phyloP scores from a whole-genome alignment of 2,113 vertebrate species.

The Odocoileus virginianus region DNA sequence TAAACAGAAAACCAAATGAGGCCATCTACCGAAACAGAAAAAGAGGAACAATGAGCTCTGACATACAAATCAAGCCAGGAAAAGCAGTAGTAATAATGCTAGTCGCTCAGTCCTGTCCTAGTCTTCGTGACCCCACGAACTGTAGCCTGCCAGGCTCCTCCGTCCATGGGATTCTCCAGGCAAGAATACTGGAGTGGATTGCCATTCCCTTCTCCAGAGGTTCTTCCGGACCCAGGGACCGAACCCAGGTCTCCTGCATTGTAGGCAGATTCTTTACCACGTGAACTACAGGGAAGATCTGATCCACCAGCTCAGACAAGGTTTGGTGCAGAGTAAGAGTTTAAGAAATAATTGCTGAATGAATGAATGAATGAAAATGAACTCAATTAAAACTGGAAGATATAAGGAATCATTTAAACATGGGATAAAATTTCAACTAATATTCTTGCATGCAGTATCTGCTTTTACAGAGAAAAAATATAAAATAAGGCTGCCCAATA shows the following conservation, averaged over 20 bases:
- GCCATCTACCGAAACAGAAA: background rate
- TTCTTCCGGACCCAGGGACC: background rate
- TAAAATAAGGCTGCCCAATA: background rate
- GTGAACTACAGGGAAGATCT: background rate
- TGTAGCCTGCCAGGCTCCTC: background rate
- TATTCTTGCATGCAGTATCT: background rate
- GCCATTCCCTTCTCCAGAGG: background rate
- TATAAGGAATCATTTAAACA: background rate
- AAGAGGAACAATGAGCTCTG: rapidly evolving
- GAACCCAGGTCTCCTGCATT: background rate
- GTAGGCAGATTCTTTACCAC: background rate
- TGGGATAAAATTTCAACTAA: too few relatives aligned
- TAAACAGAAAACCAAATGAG: background rate
- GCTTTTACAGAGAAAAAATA: background rate
- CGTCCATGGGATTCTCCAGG: background rate
- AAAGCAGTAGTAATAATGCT: rapidly evolving
- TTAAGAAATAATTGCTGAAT: background rate
- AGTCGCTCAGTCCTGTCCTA: background rate
- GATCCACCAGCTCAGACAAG: background rate
- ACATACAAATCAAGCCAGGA: rapidly evolving
- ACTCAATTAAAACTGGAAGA: background rate
- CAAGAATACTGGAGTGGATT: background rate
- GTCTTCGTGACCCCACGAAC: rapidly evolving
- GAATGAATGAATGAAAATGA: background rate
- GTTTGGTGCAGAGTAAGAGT: background rate